Base-by-base conservation (phyloP, 2,888 invertebrate species). In the Meliscaeva auricollis region DNA sequence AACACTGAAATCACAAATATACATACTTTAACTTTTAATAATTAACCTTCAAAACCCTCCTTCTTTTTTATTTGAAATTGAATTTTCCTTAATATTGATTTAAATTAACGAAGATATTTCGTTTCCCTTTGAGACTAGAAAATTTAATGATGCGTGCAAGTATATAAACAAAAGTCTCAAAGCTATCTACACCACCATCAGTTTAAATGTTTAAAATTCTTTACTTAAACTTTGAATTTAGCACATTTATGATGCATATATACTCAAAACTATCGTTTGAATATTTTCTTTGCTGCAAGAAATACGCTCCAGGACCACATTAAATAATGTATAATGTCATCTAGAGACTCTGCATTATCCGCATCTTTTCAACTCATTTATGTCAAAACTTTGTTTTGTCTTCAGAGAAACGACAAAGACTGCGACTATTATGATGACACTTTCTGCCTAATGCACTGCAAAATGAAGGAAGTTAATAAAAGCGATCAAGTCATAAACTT, bases 321-420 rank as follows among this genome's bases (percentile, higher is more conserved):
- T 20, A 20, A 11, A 20, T 20, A 58, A 38, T 38, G 9, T 38
- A 8, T 13, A 38, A 38, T 1, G 35, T 22, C 15, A n/a, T 13
- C 22, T 7, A 60, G n/a, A 41, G 60, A 38, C 38, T 22, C 22
- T 38, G 6, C 13, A 60, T 60, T 60, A 60, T 35, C 41, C 41
- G n/a, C 60, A 60, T 60, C 60, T 8, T 58, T 20, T 20, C 35
- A 58, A 58, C 38, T 41, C 60, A 41, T 41, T 60, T 60, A 60
- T 41, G 60, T 60, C 60, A 60, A 60, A 60, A 60, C 13, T 60
- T 60, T 60, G n/a, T 60, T n/a, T n/a, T 38, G 35, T 7, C 58
- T 38, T 58, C 13, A 35, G n/a, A 17, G 15, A 26, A 2, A 58
- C 6, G 58, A 38, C 35, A 35, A 58, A 17, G n/a, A 5, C 56